These are phyloP conservation scores for Synodontis membranacea DNA, from an alignment of 2,113 vertebrate genomes.

Conservation along the genomic window DNA sequence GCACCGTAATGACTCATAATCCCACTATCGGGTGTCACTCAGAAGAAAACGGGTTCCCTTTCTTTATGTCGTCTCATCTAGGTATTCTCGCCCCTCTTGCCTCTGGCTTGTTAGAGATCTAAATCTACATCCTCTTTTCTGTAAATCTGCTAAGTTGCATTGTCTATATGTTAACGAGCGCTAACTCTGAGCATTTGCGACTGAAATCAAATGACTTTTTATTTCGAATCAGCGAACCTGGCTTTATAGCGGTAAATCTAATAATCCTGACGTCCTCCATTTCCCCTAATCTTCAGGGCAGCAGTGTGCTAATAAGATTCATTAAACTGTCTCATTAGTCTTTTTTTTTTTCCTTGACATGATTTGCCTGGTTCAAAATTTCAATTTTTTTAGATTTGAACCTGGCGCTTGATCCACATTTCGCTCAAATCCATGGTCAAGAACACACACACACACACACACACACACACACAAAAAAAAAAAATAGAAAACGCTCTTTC, in stretches of 20 bases:
- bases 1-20: background rate
- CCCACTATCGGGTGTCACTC: background rate
- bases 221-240: constrained; percentile 17
- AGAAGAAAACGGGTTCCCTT: background rate
- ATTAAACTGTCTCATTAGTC: constrained; percentile 51
- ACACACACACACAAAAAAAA: too few species aligned
- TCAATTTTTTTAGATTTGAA: constrained; percentile 34
- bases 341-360: constrained; percentile 5
- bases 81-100: background rate
- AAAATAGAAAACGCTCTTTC: background rate
- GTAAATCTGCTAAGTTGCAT: background rate
- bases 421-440: background rate
- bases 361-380: constrained; percentile 30
- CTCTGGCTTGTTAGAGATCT: background rate
- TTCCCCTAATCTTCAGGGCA: constrained; percentile 23
- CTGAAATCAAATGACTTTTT: background rate
- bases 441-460: too few species aligned
- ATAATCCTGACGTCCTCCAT: constrained; percentile 38
- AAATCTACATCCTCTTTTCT: background rate
- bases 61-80: too few species aligned
- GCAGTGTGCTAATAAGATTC: constrained; percentile 37
- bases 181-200: background rate
- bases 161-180: background rate
- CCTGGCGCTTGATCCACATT: constrained; percentile 23
- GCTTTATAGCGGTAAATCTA: constrained; percentile 26